These are phyloP conservation scores for Acleris cristana DNA, from an alignment of 2,888 invertebrate genomes.

Conservation along the genomic window DNA sequence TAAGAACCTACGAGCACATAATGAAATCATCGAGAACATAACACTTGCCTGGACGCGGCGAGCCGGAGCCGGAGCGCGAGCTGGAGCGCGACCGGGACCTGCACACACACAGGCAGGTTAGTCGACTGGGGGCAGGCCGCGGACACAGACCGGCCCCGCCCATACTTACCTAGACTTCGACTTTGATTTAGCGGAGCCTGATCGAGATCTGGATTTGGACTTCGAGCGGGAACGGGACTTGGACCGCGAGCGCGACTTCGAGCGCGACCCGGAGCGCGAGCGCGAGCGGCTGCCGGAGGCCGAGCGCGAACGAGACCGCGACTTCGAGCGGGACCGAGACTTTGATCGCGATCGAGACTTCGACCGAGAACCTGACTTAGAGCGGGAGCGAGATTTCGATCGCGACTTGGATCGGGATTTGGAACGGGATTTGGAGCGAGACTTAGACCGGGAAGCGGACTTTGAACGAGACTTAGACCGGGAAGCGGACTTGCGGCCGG, in stretches of 20 bases:
- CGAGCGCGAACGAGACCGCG: conserved; percentile 48
- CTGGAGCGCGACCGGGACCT: conserved; percentile 49
- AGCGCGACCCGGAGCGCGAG: conserved; percentile 40
- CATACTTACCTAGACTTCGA: conserved; percentile 6
- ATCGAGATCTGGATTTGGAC: conserved; percentile 53
- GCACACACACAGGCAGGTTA: not conserved
- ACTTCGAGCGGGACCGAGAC: conserved; percentile 42
- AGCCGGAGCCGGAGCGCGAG: conserved; percentile 48
- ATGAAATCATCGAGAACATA: too few species aligned
- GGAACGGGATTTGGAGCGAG: conserved; percentile 40
- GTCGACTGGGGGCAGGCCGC: not conserved
- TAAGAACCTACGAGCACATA: too few species aligned
- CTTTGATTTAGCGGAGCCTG: conserved; percentile 45
- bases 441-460: conserved; percentile 50
- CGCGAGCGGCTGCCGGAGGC: conserved; percentile 43
- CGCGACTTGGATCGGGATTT: conserved; percentile 45
- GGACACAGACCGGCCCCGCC: not conserved
- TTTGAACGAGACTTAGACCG: conserved; percentile 52
- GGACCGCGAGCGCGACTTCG: conserved; percentile 40
- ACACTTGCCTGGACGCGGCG: conserved; percentile 55
- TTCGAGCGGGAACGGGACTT: conserved; percentile 57
- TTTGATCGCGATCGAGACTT: conserved; percentile 49
- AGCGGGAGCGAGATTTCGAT: conserved; percentile 47
- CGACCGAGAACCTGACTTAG: conserved; percentile 50
- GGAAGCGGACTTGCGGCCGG: conserved; percentile 53